phyloP scores from a whole-genome alignment of 2,888 invertebrate species.

The Drosophila cognata region DNA sequence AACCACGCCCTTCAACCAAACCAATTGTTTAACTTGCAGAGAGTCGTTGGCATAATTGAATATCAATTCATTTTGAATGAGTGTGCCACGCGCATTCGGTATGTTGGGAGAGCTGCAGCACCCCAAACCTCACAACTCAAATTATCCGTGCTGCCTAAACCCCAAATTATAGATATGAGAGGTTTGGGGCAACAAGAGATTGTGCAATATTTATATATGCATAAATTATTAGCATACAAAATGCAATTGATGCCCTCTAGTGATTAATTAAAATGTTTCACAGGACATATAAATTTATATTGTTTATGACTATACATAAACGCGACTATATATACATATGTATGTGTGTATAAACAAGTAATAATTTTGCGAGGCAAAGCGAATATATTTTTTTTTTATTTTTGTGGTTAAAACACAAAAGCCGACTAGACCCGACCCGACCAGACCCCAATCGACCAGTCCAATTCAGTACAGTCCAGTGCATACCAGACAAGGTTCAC shows the following conservation, averaged over 20 bases:
- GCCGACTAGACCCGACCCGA: background rate
- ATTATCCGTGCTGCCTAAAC: conserved; percentile 31
- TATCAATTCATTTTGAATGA: conserved; percentile 75
- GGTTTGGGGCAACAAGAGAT: conserved; percentile 35
- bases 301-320: conserved; percentile 68
- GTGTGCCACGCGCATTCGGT: conserved; percentile 16
- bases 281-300: conserved; percentile 73
- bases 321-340: conserved; percentile 1
- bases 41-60: conserved; percentile 72
- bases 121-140: background rate
- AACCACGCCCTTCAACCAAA: conserved; percentile 27
- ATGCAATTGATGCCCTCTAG: conserved; percentile 87
- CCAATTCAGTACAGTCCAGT: background rate
- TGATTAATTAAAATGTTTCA: conserved; percentile 82
- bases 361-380: conserved; percentile 44
- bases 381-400: background rate
- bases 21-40: conserved; percentile 34
- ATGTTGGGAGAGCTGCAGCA: background rate
- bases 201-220: conserved; percentile 67
- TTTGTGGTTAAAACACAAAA: conserved; percentile 40
- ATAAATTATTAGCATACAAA: conserved; percentile 91
- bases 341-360: conserved; percentile 16
- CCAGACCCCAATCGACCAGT: background rate
- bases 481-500: conserved; percentile 17
- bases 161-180: conserved; percentile 58